Evolutionary conservation across 2,888 invertebrate species (phyloP), one percentile per base, ranked within the genome.

Genomic region (Lymantria dispar): DNA sequence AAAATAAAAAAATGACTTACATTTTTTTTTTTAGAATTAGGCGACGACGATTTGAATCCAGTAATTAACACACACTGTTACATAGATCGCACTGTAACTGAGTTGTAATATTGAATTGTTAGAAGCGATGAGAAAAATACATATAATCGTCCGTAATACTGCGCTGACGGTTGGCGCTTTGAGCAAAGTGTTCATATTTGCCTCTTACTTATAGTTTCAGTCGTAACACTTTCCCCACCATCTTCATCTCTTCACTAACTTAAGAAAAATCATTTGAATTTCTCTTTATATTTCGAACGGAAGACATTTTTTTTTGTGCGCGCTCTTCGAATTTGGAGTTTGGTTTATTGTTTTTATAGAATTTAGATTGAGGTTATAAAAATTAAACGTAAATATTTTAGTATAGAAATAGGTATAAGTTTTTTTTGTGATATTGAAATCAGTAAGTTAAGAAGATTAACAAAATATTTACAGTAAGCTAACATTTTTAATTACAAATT

Each of bases 141-240:
- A 3, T 7, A 12, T n/a, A 36, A 54, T 58, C 72, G 74, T 58
- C 73, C 79, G 80, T 71, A 69, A 78, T 77, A 77, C 70, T 64
- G 73, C 70, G 73, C 70, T 63, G 45, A 57, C 63, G 57, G 68
- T 61, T 53, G 59, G 60, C 81, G 83, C 81, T 86, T 85, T 85
- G 84, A 70, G 67, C 60, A 56, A 74, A 82, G 83, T 80, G 73
- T 60, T 75, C 76, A 71, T 70, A 48, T 43, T 52, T 48, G 60
- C 66, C 81, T 76, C 76, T 69, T 88, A 88, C 89, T 90, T 90
- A 89, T 90, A 90, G 81, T 78, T 85, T 88, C 82, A 80, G 77
- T 57, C 54, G 59, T 83, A 80, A 79, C 83, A 88, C 87, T 87
- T 89, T 89, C 87, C 87, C 90, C 85, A 76, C 83, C 82, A 69